phyloP scores from a whole-genome alignment of 2,888 invertebrate species.

The Cinara cedri region DNA sequence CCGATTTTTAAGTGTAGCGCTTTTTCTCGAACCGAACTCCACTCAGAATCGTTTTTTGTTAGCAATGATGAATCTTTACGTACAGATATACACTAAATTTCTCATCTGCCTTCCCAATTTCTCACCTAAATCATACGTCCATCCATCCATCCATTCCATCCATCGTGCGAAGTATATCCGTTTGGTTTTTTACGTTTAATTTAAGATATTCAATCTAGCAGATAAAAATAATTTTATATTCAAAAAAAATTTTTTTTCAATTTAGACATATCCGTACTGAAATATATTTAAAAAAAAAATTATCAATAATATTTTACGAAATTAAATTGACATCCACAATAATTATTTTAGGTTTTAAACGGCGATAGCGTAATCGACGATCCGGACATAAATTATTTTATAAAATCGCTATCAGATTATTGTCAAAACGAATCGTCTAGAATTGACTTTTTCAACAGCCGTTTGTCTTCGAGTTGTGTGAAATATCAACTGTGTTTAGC shows the following conservation, averaged over 20 bases:
- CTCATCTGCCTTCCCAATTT: too few species aligned
- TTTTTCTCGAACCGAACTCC: too few species aligned
- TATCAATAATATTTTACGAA: background rate
- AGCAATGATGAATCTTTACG: too few species aligned
- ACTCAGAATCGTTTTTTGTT: too few species aligned
- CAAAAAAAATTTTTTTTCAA: background rate
- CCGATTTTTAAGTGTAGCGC: too few species aligned
- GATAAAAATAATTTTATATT: background rate
- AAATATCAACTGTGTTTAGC: slow-evolving; percentile 40
- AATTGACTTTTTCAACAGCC: slow-evolving; percentile 43
- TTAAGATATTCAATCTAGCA: background rate
- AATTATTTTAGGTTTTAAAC: slow-evolving; percentile 31
- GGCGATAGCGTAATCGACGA: slow-evolving; percentile 36
- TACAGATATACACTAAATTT: too few species aligned
- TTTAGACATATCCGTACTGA: background rate
- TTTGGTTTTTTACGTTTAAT: background rate
- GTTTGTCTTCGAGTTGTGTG: slow-evolving; percentile 31
- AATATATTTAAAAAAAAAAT: background rate
- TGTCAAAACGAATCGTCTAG: slow-evolving; percentile 40
- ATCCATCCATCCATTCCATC: too few species aligned
- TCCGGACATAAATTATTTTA: slow-evolving; percentile 42
- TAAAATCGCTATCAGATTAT: slow-evolving; percentile 39
- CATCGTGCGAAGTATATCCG: too few species aligned
- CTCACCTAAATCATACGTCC: too few species aligned
- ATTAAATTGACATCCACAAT: background rate